Base-by-base conservation (phyloP, 2,888 invertebrate genomes). In the Thereva unica region DNA sequence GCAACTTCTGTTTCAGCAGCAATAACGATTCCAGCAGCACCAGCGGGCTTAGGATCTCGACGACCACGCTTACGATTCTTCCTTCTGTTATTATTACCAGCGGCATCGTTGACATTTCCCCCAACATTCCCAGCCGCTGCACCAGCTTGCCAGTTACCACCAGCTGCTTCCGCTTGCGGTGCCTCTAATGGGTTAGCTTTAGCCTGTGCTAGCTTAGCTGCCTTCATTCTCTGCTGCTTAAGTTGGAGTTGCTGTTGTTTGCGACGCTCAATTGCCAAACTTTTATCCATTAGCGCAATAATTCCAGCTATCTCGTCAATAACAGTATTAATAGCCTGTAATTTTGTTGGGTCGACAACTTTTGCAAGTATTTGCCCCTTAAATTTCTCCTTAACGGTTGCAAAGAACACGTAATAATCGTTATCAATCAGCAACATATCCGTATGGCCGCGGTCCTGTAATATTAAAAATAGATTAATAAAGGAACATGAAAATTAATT, bases 351-450 rank as follows among this genome's bases (percentile, higher is more conserved):
- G n/a, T 68, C 68, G 37, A 70, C 54, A 3, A 68, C 61, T 41
- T 68, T 68, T 7, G 70, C 70, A 8, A 56, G 42, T n/a, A 67
- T 37, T 63, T 68, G 70, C 7, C 68, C 70, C 41, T 68, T 68
- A 3, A 70, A 61, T 65, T 70, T 70, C 44, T 70, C 70, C 23
- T 59, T 64, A 6, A 65, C 65, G 37, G 68, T 70, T 38, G 68
- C 64, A 47, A 70, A 68, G 57, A 70, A 70, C 9, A 70, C 61
- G 10, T 68, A 70, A 64, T 41, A 68, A 35, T 70, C 70, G 47
- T 68, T 68, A 23, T 70, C 70, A 56, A 67, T 53, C 47, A 70
- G 53, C 10, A 70, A 64, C 44, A 47, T 56, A 56, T 70, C 59
- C 6, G 70, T 55, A 67, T 67, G 68, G 34, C 64, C 63, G 12